Evolutionary conservation across 37 sponge, comb jelly and placozoan genomes (phyloP).

Genomic region (Hormiphora californensis): DNA sequence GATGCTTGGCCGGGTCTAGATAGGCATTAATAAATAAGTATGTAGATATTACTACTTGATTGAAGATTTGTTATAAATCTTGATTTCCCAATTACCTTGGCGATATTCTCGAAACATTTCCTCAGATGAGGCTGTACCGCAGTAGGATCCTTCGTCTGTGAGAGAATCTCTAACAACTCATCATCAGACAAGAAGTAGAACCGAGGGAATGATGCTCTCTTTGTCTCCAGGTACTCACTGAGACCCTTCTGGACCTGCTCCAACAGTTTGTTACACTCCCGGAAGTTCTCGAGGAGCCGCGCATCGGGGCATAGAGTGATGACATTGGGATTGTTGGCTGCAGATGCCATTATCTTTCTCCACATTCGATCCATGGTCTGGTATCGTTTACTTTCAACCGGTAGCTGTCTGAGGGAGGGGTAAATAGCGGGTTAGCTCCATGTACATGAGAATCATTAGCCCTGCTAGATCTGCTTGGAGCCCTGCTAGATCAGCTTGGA

Average conservation of each 20-base stretch:
- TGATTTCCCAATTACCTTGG: constrained; percentile 61
- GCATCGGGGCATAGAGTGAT: constrained; percentile 85
- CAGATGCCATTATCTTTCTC: constrained; percentile 85
- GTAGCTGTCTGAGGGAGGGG: constrained; percentile 67
- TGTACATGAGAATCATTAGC: too few species aligned
- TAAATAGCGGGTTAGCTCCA: too few species aligned
- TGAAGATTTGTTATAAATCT: not conserved
- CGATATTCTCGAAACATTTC: constrained; percentile 98
- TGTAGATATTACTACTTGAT: not conserved
- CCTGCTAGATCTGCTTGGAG: too few species aligned
- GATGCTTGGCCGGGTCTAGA: not conserved
- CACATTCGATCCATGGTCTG: constrained; percentile 98
- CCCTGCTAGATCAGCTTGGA: too few species aligned
- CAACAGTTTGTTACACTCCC: constrained; percentile 93
- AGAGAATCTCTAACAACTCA: constrained; percentile 96
- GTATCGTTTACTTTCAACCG: constrained; percentile 93
- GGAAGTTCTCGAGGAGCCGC: constrained; percentile 83
- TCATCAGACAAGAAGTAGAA: constrained; percentile 99
- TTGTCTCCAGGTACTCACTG: constrained; percentile 98
- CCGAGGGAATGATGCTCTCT: constrained; percentile 89
- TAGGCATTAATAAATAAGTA: not conserved
- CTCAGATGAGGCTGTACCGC: constrained; percentile 99
- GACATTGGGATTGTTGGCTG: constrained; percentile 79
- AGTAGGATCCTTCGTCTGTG: constrained; percentile 99
- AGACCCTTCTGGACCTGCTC: constrained; percentile 99